phyloP scores from a whole-genome alignment of 2,113 vertebrate species.

The Xiphophorus hellerii region DNA sequence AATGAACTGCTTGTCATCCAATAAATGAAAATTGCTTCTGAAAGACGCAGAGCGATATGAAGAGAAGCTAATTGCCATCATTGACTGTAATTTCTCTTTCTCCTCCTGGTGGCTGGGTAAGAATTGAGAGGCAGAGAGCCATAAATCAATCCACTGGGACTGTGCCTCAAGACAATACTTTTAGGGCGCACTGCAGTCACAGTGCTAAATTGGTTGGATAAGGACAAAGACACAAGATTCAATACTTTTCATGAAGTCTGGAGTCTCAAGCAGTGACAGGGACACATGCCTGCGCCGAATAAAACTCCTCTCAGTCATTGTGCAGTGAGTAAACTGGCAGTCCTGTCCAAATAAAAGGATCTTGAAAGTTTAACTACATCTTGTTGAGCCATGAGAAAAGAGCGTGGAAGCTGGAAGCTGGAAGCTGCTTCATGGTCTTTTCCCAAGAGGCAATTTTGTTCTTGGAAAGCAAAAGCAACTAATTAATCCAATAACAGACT shows the following conservation, averaged over 20 bases:
- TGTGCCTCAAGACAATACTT: constrained; percentile 38
- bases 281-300: constrained; percentile 3
- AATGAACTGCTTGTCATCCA: not conserved
- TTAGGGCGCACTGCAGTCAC: constrained; percentile 28
- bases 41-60: constrained; percentile 8
- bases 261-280: constrained; percentile 21
- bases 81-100: constrained; percentile 31
- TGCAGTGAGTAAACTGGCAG: not conserved
- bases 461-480: too few relatives aligned
- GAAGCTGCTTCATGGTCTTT: not conserved
- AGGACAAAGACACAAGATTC: constrained; percentile 41
- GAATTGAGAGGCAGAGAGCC: constrained; percentile 34
- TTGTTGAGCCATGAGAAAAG: not conserved
- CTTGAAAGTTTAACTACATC: not conserved
- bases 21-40: constrained; percentile 12
- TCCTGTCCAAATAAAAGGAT: constrained; percentile 6
- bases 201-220: constrained; percentile 46
- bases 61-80: constrained; percentile 41
- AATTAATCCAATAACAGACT: not conserved
- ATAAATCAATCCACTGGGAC: constrained; percentile 54
- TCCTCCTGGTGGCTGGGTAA: constrained; percentile 33
- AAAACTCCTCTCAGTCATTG: constrained; percentile 12
- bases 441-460: not conserved
- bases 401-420: not conserved
- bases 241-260: constrained; percentile 44